A percentile compares a stretch with the other conserved stretches of the same genome.
Evolutionary conservation across 2,797 vertebrate genomes (phyloP).

Genomic region (Falco berigora): DNA sequence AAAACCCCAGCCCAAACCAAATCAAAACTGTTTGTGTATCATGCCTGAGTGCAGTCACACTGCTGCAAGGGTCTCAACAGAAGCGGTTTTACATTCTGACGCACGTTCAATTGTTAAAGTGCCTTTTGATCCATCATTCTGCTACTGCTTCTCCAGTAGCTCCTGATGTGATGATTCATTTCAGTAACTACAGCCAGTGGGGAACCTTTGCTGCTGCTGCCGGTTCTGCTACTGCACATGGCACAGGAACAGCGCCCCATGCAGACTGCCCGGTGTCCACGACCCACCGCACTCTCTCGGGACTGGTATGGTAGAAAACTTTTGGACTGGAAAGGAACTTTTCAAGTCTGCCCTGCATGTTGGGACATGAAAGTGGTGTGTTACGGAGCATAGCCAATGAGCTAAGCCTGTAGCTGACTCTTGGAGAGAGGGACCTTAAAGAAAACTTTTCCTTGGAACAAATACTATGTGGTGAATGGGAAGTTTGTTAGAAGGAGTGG

Average conservation of each 20-base stretch:
- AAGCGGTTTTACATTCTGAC: no score
- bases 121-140: background rate
- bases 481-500: background rate
- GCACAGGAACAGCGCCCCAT: accelerated
- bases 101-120: background rate
- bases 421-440: background rate
- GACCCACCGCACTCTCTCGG: accelerated
- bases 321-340: background rate
- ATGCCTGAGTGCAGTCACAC: no score
- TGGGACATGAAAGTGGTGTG: accelerated
- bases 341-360: background rate
- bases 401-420: background rate
- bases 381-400: background rate
- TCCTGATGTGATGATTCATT: background rate
- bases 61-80: background rate
- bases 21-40: no score
- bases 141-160: background rate
- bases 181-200: accelerated
- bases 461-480: background rate
- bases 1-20: background rate
- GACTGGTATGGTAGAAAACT: background rate
- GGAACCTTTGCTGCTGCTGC: background rate
- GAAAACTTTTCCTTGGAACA: background rate
- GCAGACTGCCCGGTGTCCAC: accelerated
- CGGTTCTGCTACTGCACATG: accelerated